Conservation (phyloP, 1,140 invertebrate species). For the Papilio xuthus region DNA sequence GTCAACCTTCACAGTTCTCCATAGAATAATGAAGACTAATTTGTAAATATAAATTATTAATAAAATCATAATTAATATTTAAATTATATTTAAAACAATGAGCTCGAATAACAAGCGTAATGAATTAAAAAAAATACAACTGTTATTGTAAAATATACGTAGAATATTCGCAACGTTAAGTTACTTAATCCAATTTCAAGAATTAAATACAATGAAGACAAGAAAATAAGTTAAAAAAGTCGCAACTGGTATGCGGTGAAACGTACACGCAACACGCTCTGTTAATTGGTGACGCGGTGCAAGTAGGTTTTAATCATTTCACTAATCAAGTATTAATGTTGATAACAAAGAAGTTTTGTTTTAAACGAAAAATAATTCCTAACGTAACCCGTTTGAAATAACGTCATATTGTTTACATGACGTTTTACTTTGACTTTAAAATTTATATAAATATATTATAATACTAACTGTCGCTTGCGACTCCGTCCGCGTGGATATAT, state of each 20-base stretch:
- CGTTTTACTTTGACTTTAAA: too few relatives aligned
- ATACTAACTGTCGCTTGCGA: too few relatives aligned
- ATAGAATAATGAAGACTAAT: not conserved
- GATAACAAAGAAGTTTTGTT: not conserved
- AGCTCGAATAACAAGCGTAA: not conserved
- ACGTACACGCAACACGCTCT: slow-evolving; percentile 23
- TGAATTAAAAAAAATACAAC: not conserved
- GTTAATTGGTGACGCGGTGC: slow-evolving; percentile 8
- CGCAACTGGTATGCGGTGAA: slow-evolving; percentile 30
- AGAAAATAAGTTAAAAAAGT: not conserved
- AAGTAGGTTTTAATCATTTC: slow-evolving; percentile 6
- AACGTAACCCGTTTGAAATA: not conserved
- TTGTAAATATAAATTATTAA: not conserved
- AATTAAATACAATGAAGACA: slow-evolving; percentile 11
- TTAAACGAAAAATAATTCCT: not conserved
- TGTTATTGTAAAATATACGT: not conserved
- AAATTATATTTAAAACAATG: not conserved
- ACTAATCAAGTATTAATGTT: not conserved
- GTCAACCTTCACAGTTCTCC: not conserved
- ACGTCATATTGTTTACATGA: not conserved
- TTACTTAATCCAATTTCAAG: not conserved
- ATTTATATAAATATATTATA: too few relatives aligned
- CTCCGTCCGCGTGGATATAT: too few relatives aligned
- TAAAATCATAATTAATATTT: not conserved
- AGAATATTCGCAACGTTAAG: not conserved